Percentiles rank a stretch among this genome's conserved stretches.
phyloP scores from a whole-genome alignment of 2,797 vertebrate species.

The Trichosurus vulpecula region DNA sequence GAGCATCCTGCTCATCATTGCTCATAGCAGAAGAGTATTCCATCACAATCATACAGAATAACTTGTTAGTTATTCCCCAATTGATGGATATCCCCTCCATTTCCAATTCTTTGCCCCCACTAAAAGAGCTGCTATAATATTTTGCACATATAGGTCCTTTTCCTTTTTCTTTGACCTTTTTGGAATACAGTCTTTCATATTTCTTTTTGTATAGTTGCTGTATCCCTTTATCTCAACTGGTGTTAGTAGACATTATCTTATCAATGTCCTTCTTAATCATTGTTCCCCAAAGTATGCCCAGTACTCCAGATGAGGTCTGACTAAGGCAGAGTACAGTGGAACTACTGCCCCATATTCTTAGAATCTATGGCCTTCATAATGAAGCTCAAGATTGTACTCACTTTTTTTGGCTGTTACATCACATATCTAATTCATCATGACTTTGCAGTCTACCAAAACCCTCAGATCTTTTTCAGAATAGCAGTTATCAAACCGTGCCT shows the following conservation, averaged over 20 bases:
- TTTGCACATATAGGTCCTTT: not conserved
- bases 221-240: not conserved
- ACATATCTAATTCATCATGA: not conserved
- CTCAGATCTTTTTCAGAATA: not conserved
- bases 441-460: not conserved
- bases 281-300: not conserved
- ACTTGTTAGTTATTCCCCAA: not conserved
- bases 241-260: not conserved
- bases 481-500: not conserved
- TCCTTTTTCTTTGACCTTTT: not conserved
- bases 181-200: not conserved
- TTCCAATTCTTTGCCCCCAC: not conserved
- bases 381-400: not conserved
- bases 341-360: not conserved
- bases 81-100: not conserved
- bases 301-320: not conserved
- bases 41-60: not conserved
- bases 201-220: not conserved
- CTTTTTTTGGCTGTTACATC: not conserved
- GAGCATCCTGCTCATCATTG: not conserved
- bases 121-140: not conserved
- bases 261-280: not conserved
- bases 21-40: not conserved
- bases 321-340: not conserved
- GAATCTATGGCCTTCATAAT: not conserved